Base-by-base conservation (phyloP, 2,113 vertebrate genomes). In the Mirounga angustirostris region DNA sequence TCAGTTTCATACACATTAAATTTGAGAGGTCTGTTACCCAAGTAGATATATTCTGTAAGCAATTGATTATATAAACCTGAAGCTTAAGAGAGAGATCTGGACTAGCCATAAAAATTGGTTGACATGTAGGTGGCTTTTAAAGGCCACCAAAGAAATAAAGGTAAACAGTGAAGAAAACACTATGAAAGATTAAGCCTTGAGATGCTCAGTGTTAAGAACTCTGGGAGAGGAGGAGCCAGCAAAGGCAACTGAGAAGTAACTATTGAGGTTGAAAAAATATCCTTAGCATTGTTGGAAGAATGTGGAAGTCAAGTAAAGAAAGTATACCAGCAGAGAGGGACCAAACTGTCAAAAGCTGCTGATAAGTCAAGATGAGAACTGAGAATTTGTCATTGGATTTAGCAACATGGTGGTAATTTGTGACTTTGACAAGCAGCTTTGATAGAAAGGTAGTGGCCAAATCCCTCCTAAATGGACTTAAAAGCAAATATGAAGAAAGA, bases 211-310 rank as follows among this genome's bases (percentile, higher is more conserved):
- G 5, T 94, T 88, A 69, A 79, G 26, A 95, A 94, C 46, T 83
- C 11, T 92, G 76, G 54, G 67, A 94, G 76, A 92, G 81, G 54
- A 92, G n/a, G 33, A 95, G 83, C 11, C 24, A 97, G 86, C 15
- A 59, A 97, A 90, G 11, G 43, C 43, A 56, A 63, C 82, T 88
- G 67, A 58, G 50, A 96, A 58, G 50, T 89, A 81, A 36, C 71
- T 18, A 50, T 21, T 79, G 16, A 84, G 19, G 4, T 79, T 89
- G 61, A 43, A 56, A 71, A 73, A 80, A 40, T n/a, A 33, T 7
- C 19, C 40, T 33, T 65, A 30, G 59, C 61, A 50, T 91, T 89
- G 2, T 71, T 94, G 46, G 36, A 84, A 78, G 58, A 65, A 88
- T 95, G 71, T 67, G 18, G 30, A 92, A 89, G 30, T 92, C 24